phyloP scores from a whole-genome alignment of 2,797 vertebrate genomes.

The Lacerta agilis region DNA sequence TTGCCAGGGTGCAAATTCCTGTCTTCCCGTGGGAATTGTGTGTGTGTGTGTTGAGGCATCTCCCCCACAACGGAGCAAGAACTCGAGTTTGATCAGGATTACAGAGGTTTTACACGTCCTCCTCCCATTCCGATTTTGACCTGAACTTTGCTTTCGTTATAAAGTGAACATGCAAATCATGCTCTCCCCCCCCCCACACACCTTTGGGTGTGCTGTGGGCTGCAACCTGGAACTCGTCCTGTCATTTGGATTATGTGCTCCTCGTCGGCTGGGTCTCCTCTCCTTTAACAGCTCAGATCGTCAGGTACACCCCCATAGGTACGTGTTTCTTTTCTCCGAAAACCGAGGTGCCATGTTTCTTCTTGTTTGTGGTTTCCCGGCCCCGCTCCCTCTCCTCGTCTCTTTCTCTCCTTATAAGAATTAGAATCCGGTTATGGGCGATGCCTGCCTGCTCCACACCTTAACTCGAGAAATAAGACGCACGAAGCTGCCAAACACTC shows the following conservation, averaged over 20 bases:
- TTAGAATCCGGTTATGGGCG: constrained; percentile 5
- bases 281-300: constrained; percentile 54
- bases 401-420: constrained; percentile 13
- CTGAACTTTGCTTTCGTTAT: constrained; percentile 78
- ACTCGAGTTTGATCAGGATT: constrained; percentile 22
- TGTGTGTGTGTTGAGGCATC: not conserved
- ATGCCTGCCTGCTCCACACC: not conserved
- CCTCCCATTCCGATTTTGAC: constrained; percentile 73
- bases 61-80: not conserved
- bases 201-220: constrained; percentile 63
- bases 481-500: not conserved
- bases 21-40: not conserved
- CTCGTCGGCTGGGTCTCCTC: constrained; percentile 57
- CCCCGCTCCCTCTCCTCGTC: not conserved
- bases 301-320: constrained; percentile 38
- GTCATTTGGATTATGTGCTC: constrained; percentile 64
- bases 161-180: constrained; percentile 67
- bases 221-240: constrained; percentile 70
- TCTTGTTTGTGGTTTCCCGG: not conserved
- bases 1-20: not conserved
- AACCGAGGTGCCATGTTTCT: constrained; percentile 47
- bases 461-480: not conserved
- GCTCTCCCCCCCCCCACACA: constrained; percentile 37
- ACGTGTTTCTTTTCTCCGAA: not conserved
- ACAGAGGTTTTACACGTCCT: constrained; percentile 30